Evolutionary conservation across 2,888 invertebrate species (phyloP), one percentile per base, ranked within the genome.

Genomic region (Stenotaenia linearis): DNA sequence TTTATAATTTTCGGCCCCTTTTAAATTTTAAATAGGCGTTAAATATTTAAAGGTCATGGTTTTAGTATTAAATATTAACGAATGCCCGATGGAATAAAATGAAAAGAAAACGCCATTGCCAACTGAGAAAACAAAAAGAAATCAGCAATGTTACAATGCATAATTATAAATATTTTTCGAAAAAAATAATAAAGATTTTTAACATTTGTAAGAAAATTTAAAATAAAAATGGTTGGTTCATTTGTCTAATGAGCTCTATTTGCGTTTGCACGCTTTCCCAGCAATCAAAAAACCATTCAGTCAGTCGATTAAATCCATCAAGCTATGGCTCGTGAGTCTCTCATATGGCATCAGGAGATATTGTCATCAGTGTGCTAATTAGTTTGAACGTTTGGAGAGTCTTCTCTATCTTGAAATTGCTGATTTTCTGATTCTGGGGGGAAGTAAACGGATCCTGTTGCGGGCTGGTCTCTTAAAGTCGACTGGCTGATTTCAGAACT

Each of bases 311-410:
- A 69, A 69, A 69, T 28, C 28, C 69, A 28, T 28, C 69, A 28
- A 69, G 28, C 9, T 69, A 69, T 69, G 69, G 69, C 69, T 69
- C n/a, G 50, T 18, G 50, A 28, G 28, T 69, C 69, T 69, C 69
- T 69, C 69, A 28, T 69, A 69, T 69, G 69, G 69, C 69, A 69
- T 69, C 69, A 69, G 69, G 69, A 69, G 28, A 69, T 28, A 69
- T 69, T 69, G 9, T 69, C 28, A 28, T 25, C 25, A 25, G 10
- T 69, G 69, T 6, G 69, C 69, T 69, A 69, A 69, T 69, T 69
- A 69, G 28, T 12, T 69, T 23, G 23, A 28, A 69, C 15, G 12
- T 69, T 69, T 28, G 23, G 28, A 69, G 25, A 69, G 25, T 28
- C 69, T 28, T 28, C 56, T 21, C 21, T 45, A 15, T 32, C 32